Percentiles rank a stretch among this genome's conserved stretches.
phyloP scores from a whole-genome alignment of 2,113 vertebrate species.

The Gnathonemus echidnorhynchus region DNA sequence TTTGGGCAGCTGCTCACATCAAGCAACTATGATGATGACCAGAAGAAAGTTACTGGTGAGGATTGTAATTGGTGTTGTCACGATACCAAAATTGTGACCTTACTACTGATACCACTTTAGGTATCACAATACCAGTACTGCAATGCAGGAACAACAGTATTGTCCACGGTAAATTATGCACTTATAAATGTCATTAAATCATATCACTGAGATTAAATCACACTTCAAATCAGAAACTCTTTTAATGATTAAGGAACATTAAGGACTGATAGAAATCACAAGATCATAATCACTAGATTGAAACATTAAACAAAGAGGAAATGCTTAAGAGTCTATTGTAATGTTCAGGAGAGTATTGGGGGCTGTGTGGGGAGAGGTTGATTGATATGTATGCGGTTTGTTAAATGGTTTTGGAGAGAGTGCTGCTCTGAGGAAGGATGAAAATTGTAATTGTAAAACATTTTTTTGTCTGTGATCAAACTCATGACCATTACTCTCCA shows the following conservation, averaged over 20 bases:
- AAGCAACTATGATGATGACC: constrained; percentile 90
- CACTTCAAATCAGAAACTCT: neutral
- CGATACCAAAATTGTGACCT: neutral
- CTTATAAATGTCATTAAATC: neutral
- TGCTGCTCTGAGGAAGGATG: neutral
- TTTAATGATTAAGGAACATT: neutral
- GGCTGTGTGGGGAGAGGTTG: neutral
- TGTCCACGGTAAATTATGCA: neutral
- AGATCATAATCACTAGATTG: neutral
- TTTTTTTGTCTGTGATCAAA: neutral
- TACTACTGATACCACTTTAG: neutral
- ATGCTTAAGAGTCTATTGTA: neutral
- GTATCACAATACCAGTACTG: neutral
- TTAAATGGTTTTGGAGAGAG: neutral
- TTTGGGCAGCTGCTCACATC: constrained; percentile 96
- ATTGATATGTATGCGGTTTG: neutral
- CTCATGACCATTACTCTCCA: neutral
- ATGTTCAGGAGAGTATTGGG: neutral
- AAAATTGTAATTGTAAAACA: neutral
- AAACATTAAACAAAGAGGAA: neutral
- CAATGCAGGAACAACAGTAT: neutral
- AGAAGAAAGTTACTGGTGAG: constrained; percentile 97
- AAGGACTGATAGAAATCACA: neutral
- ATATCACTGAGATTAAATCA: neutral
- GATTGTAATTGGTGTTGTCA: neutral